These are phyloP conservation scores for Myotis lucifugus DNA, from an alignment of 2,113 vertebrate species.

Conservation along the genomic window DNA sequence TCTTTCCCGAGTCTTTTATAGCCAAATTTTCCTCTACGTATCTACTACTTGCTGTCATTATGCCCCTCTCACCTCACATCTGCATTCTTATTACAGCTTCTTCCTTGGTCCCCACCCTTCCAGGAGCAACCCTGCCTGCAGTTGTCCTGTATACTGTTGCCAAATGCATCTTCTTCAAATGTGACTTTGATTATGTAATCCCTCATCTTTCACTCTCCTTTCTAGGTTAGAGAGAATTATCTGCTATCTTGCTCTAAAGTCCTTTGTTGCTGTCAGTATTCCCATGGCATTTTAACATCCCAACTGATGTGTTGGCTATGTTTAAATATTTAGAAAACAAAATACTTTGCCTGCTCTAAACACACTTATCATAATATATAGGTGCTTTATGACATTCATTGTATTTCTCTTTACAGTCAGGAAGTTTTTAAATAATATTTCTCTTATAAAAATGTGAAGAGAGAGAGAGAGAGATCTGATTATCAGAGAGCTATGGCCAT, in stretches of 20 bases:
- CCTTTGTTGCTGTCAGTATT: neutral
- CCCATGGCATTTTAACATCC: neutral
- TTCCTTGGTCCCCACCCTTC: neutral
- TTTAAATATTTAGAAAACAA: slow-evolving; percentile 68
- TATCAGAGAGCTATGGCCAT: neutral
- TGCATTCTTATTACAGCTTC: neutral
- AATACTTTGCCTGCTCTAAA: slow-evolving; percentile 15
- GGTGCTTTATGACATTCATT: neutral
- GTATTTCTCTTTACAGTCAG: slow-evolving; percentile 6
- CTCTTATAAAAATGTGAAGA: neutral
- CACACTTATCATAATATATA: neutral
- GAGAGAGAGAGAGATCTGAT: neutral
- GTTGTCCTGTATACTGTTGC: neutral
- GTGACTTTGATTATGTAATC: neutral
- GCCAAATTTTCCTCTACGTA: neutral
- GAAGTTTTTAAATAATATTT: slow-evolving; percentile 42
- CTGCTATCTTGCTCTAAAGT: neutral
- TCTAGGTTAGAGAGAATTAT: neutral
- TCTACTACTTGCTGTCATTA: neutral
- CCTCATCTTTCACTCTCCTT: neutral
- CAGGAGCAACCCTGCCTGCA: neutral
- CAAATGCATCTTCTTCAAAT: neutral
- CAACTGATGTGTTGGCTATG: neutral
- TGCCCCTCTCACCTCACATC: neutral
- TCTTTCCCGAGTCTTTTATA: neutral